phyloP scores from a whole-genome alignment of 2,888 invertebrate species.

The Sesia bembeciformis region DNA sequence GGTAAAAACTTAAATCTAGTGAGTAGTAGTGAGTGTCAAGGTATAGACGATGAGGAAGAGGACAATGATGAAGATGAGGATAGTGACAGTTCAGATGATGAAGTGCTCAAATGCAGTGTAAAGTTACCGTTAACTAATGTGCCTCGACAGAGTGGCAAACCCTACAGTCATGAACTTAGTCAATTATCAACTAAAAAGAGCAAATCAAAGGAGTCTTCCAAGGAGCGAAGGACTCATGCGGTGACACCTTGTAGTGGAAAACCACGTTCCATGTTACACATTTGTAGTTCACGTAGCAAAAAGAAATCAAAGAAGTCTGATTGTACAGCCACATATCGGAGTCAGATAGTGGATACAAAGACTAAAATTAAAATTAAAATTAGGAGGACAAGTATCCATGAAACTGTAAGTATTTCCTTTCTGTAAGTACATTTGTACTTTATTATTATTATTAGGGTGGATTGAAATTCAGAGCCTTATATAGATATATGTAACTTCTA shows the following conservation, averaged over 20 bases:
- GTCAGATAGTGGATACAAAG: slow-evolving; percentile 77
- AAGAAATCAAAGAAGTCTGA: slow-evolving; percentile 64
- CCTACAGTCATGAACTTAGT: slow-evolving; percentile 73
- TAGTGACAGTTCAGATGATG: slow-evolving; percentile 62
- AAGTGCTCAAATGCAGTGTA: slow-evolving; percentile 60
- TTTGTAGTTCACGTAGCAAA: slow-evolving; percentile 64
- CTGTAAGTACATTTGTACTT: neutral
- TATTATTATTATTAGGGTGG: too few species aligned
- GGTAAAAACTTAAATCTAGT: slow-evolving; percentile 71
- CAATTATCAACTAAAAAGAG: slow-evolving; percentile 70
- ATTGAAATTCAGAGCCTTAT: too few species aligned
- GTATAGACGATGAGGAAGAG: slow-evolving; percentile 37
- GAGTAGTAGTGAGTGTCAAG: slow-evolving; percentile 65
- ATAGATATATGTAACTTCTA: too few species aligned
- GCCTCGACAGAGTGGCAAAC: slow-evolving; percentile 63
- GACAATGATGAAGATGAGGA: slow-evolving; percentile 26
- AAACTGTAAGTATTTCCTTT: slow-evolving; percentile 37
- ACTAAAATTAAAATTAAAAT: slow-evolving; percentile 82
- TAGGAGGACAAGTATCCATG: slow-evolving; percentile 73
- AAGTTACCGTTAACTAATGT: slow-evolving; percentile 63
- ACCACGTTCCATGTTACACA: slow-evolving; percentile 66
- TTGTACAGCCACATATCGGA: slow-evolving; percentile 67
- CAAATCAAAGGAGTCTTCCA: slow-evolving; percentile 47
- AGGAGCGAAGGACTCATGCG: slow-evolving; percentile 51
- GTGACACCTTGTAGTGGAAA: slow-evolving; percentile 65